phyloP scores from a whole-genome alignment of 2,797 vertebrate species.

The Propithecus perrieri region DNA sequence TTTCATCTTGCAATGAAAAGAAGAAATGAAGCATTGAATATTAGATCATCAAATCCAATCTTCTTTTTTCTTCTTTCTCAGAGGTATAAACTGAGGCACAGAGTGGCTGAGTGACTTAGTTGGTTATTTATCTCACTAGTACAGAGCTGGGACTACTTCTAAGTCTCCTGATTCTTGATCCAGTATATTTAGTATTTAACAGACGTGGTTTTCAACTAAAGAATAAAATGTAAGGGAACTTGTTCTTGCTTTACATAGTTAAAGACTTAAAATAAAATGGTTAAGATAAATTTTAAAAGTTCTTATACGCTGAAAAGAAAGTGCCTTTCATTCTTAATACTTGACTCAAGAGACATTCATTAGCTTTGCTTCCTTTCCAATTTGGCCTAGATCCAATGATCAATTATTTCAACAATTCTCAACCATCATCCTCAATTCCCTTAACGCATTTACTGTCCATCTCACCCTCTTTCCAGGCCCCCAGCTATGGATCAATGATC shows the following conservation, averaged over 20 bases:
- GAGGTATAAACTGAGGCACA: neutral
- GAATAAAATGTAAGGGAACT: neutral
- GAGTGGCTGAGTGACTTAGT: neutral
- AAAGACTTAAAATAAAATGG: conserved; percentile 24
- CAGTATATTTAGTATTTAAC: neutral
- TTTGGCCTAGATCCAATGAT: conserved; percentile 24
- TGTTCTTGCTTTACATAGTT: conserved; percentile 3
- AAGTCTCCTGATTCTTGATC: neutral
- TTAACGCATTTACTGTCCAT: neutral
- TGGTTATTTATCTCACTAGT: neutral
- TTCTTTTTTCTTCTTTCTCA: neutral
- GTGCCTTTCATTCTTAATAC: conserved; percentile 13
- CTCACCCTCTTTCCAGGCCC: neutral
- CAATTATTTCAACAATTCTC: conserved; percentile 44
- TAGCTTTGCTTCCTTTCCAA: conserved; percentile 23
- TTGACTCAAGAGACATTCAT: conserved; percentile 9
- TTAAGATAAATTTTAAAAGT: conserved; percentile 1
- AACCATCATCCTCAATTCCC: conserved; percentile 14
- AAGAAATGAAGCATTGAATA: conserved; percentile 12
- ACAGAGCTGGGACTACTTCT: neutral
- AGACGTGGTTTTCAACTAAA: conserved; percentile 14
- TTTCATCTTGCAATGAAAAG: neutral
- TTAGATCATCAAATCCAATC: neutral
- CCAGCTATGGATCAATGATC: conserved; percentile 5
- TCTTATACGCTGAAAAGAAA: neutral